A percentile compares a stretch with the other conserved stretches of the same genome.
phyloP scores from a whole-genome alignment of 2,888 invertebrate species.

The Nemoura dubitans region DNA sequence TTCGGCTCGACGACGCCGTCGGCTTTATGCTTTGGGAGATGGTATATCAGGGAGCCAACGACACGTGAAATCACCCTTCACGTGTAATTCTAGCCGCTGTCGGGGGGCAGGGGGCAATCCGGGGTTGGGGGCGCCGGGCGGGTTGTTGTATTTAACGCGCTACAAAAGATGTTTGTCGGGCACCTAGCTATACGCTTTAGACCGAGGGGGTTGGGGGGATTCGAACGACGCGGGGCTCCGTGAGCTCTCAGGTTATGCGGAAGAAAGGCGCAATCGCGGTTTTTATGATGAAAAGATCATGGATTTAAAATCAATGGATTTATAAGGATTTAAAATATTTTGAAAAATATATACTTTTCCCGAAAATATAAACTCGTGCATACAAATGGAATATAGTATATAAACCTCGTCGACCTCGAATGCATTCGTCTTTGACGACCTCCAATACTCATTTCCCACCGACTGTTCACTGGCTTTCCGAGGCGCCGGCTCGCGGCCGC shows the following conservation, averaged over 20 bases:
- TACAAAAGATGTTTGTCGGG: conserved; percentile 43
- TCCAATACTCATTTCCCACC: too few species aligned
- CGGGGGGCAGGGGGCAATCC: neutral
- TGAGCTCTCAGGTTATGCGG: too few species aligned
- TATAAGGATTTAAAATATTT: too few species aligned
- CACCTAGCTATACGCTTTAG: neutral
- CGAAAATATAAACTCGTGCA: too few species aligned
- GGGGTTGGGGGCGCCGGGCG: conserved; percentile 25
- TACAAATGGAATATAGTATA: too few species aligned
- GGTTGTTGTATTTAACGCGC: conserved; percentile 40
- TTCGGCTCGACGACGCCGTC: neutral
- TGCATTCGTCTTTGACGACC: too few species aligned
- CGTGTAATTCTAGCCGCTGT: conserved; percentile 8
- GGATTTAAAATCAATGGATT: too few species aligned
- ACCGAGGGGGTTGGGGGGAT: neutral
- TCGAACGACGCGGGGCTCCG: neutral
- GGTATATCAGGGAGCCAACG: conserved; percentile 42
- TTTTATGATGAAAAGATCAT: too few species aligned
- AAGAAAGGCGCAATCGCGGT: too few species aligned
- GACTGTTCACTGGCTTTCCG: neutral
- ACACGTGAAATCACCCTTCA: conserved; percentile 46
- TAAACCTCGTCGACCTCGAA: too few species aligned
- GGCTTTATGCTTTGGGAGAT: conserved; percentile 14
- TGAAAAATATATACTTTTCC: too few species aligned
- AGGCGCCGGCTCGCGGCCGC: neutral